Percentiles rank a stretch among this genome's conserved stretches.
Conservation (phyloP, 2,113 vertebrate genomes). For the Cariama cristata region DNA sequence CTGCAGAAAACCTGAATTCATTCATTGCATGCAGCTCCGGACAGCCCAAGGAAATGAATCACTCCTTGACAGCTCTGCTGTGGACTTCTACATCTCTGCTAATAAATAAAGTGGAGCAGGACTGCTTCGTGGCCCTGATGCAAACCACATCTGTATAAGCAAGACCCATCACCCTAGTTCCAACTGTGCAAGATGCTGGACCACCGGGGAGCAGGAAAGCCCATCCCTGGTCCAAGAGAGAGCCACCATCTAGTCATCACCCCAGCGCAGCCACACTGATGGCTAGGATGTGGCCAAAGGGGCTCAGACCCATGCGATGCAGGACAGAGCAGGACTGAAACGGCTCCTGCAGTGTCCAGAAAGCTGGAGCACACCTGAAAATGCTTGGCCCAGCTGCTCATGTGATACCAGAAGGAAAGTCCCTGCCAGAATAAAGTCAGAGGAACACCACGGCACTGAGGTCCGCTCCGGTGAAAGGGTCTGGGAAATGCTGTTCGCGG, state of each 20-base stretch:
- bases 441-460: background rate
- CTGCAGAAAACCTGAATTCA: background rate
- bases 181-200: background rate
- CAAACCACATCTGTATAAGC: background rate
- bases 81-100: background rate
- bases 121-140: background rate
- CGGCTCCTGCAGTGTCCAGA: background rate
- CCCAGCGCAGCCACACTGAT: fast-evolving
- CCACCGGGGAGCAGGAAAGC: background rate
- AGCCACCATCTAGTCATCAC: background rate
- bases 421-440: background rate
- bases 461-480: background rate
- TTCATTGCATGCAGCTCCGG: background rate
- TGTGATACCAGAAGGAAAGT: background rate
- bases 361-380: background rate
- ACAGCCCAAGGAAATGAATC: background rate
- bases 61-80: background rate
- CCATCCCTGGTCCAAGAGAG: background rate
- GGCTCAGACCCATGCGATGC: background rate
- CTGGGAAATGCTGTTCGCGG: fast-evolving
- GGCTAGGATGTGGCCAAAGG: background rate
- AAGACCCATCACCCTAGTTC: background rate
- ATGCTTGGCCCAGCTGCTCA: background rate
- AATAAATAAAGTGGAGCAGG: background rate
- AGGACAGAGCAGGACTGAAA: background rate